Conservation (phyloP, 2,113 vertebrate genomes). For the Rhea americana region DNA sequence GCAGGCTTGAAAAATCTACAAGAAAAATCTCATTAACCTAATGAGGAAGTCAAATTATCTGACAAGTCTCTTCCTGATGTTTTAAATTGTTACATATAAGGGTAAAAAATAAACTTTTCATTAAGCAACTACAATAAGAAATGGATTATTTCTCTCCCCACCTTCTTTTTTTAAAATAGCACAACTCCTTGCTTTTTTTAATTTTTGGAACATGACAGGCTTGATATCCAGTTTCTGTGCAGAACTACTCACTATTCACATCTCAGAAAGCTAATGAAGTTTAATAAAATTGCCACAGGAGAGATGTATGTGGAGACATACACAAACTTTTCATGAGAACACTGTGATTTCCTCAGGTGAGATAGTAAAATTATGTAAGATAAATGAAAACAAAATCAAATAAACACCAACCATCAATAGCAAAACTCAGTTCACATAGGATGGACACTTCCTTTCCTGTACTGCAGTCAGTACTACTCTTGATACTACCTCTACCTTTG, state of each 20-base stretch:
- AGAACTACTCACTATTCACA: constrained; percentile 12
- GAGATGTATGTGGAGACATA: neutral
- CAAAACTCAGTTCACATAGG: neutral
- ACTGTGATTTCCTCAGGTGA: neutral
- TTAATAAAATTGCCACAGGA: constrained; percentile 3
- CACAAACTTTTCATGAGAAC: neutral
- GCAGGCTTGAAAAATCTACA: neutral
- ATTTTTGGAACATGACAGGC: constrained; percentile 6
- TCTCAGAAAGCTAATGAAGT: constrained; percentile 12
- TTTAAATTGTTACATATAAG: neutral
- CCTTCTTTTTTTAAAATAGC: neutral
- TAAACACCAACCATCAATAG: neutral
- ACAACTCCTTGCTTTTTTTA: constrained; percentile 13
- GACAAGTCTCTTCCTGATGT: neutral
- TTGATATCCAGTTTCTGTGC: neutral
- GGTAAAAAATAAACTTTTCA: neutral
- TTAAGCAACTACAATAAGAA: constrained; percentile 21
- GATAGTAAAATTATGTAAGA: neutral
- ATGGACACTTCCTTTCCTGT: neutral
- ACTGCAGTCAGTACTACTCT: neutral
- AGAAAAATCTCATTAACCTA: constrained; percentile 35
- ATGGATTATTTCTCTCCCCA: neutral
- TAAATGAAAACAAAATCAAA: constrained; percentile 5
- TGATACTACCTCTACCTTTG: neutral
- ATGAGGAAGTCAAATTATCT: constrained; percentile 4